Evolutionary conservation across 2,888 invertebrate genomes (phyloP).

Genomic region (Heliconius ismenius): DNA sequence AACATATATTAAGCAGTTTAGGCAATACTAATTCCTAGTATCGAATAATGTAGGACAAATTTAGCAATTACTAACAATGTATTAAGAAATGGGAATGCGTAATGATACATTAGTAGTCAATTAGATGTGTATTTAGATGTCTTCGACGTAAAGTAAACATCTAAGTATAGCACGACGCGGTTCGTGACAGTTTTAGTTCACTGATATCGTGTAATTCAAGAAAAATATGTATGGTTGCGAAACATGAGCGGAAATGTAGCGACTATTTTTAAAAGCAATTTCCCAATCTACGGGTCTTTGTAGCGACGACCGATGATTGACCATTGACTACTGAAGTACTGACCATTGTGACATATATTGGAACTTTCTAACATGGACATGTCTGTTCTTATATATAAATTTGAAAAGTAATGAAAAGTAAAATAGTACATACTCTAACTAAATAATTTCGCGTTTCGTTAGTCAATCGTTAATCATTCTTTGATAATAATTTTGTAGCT

Average conservation of each 20-base stretch:
- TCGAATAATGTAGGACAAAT: neutral
- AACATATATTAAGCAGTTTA: neutral
- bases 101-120: conserved; percentile 17
- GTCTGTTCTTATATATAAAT: too few species aligned
- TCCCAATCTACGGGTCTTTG: conserved; percentile 23
- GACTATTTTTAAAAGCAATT: conserved; percentile 35
- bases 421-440: neutral
- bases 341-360: too few species aligned
- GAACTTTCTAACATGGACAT: too few species aligned
- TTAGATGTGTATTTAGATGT: neutral
- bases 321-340: too few species aligned
- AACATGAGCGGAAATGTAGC: conserved; percentile 12
- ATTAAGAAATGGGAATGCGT: conserved; percentile 9
- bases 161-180: neutral
- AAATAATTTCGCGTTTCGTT: neutral
- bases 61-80: conserved; percentile 8
- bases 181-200: neutral
- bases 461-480: neutral
- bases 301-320: neutral
- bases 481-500: neutral
- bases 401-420: neutral
- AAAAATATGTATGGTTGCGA: neutral
- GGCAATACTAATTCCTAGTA: neutral
- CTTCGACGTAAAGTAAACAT: neutral
- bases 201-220: conserved; percentile 1